Evolutionary conservation across 2,888 invertebrate species (phyloP), one percentile per base, ranked within the genome.

Genomic region (Yponomeuta sedellus): DNA sequence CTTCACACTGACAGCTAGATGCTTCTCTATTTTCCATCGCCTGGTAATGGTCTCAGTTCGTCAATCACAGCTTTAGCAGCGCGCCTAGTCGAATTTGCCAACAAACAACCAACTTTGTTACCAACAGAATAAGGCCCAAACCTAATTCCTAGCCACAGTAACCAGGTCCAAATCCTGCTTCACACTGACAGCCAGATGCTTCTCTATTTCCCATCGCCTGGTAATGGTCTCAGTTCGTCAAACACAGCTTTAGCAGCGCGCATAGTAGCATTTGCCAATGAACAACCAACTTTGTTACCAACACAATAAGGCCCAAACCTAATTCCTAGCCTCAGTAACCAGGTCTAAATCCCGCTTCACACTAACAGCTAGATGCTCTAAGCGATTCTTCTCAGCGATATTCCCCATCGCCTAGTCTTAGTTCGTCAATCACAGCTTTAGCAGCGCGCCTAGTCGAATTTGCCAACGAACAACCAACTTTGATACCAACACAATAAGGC

Each of bases 401-500:
- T 98, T 97, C 10, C 98, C 98, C 76, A 97, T 92, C 12, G 96
- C 95, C 76, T 98, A 97, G 83, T 97, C 97, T 67, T 96, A 88
- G 67, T 97, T 98, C 64, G 94, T 93, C 68, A 95, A 92, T 80
- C 97, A 97, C 92, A 96, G 94, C 91, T 96, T 96, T 40, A 97
- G 88, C 80, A 97, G 97, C 8, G 34, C 5, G 34, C 34, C 69
- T 93, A 93, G 20, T 44, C 2, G 25, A 25, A 44, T 2, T 12
- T 44, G 10, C 44, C 25, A 25, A 25, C 5, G 25, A 5, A 25
- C 5, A 25, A 25, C 25, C 5, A 25, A 25, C 3, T 5, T 25
- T 5, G 25, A 4, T 25, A 25, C 25, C 25, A 25, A 25, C 25
- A 25, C 25, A 25, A 25, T 25, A 34, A 6, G 34, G 8, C 6